phyloP scores from a whole-genome alignment of 2,113 vertebrate species.

The Triplophysa tibetana region DNA sequence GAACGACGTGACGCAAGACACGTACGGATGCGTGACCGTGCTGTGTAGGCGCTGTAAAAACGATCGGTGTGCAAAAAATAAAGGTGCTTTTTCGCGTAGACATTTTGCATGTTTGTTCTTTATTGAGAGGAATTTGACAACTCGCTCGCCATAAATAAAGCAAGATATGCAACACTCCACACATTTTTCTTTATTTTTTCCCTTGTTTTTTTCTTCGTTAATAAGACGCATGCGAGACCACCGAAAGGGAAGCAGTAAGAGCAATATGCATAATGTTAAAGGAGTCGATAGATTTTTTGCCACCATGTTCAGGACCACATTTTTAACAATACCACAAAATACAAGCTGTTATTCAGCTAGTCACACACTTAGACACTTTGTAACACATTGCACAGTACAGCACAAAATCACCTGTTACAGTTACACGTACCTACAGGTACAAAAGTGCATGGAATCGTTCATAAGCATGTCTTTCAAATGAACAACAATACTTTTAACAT shows the following conservation, averaged over 20 bases:
- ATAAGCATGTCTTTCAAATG: slow-evolving; percentile 39
- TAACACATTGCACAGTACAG: slow-evolving; percentile 35
- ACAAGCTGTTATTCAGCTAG: background rate
- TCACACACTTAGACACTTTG: slow-evolving; percentile 17
- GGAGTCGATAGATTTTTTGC: background rate
- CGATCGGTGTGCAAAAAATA: too few relatives aligned
- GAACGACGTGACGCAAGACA: too few relatives aligned
- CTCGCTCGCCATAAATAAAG: background rate
- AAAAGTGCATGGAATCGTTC: slow-evolving; percentile 52
- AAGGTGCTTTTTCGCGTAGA: too few relatives aligned
- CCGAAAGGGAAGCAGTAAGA: slow-evolving; percentile 19
- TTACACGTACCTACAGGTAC: slow-evolving; percentile 41
- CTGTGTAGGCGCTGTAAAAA: too few relatives aligned
- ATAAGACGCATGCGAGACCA: slow-evolving; percentile 26
- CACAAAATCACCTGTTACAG: slow-evolving; percentile 46
- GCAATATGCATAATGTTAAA: background rate
- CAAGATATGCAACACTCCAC: background rate
- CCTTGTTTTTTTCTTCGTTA: slow-evolving; percentile 2
- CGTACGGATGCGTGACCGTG: too few relatives aligned
- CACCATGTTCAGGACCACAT: slow-evolving; percentile 8
- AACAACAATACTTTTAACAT: slow-evolving; percentile 27
- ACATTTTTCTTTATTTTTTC: background rate
- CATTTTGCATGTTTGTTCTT: too few relatives aligned
- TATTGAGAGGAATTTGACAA: background rate
- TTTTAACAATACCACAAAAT: slow-evolving; percentile 1